Base-by-base conservation (phyloP, 2,113 vertebrate genomes). In the Clupea harengus region DNA sequence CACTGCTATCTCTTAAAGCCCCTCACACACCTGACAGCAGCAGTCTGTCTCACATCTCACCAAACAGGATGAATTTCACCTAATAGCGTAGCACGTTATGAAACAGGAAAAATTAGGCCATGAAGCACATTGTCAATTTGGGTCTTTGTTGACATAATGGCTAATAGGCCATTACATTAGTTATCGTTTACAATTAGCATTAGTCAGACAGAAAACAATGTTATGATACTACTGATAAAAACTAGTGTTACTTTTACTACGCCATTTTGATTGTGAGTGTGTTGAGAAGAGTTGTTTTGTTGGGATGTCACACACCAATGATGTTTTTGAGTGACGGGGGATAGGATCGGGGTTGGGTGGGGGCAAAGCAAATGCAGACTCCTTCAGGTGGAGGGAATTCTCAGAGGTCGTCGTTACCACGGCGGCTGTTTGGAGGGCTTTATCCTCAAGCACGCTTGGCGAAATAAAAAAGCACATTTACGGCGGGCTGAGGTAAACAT, bases 341-440 rank as follows among this genome's bases (percentile, higher is more conserved):
- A 20, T 8, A 64, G 57, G 57, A 9, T 22, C 6, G 22, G 20
- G 57, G n/a, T 22, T n/a, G 57, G 20, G 6, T 5, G 57, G 57
- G 57, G 20, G 20, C 22, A 6, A 3, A 32, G 13, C 64, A 72
- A 32, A 72, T 2, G 9, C 25, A 72, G 64, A 72, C 25, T 32
- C 64, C 64, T 64, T 72, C 64, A 72, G 64, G 64, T 72, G 64
- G 64, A 32, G 64, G 64, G 64, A 89, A 88, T 89, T 89, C 92
- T 92, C 91, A n/a, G 85, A 92, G 92, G 92, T 88, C 86, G 92
- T 94, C 85, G 85, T 93, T 93, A 92, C 88, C 89, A 90, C 87
- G 89, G 90, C 84, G 85, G 81, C n/a, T 5, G 82, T 20, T 85
- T 83, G 81, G 13, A 46, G 89, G 39, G 88, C 86, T 89, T 85